These are phyloP conservation scores for Nezara viridula DNA, from an alignment of 2,888 invertebrate species.

Conservation along the genomic window DNA sequence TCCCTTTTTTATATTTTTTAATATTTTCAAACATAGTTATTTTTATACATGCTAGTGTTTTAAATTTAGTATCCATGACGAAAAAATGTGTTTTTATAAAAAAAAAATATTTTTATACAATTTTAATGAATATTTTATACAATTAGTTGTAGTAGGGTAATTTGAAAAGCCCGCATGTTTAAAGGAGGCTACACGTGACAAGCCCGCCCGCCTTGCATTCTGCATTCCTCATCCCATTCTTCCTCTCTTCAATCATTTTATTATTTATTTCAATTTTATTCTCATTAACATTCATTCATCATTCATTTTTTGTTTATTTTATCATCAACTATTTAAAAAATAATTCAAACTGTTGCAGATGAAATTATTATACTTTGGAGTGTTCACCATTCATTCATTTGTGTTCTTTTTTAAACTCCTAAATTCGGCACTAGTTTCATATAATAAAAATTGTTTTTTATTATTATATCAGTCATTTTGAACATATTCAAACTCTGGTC, in stretches of 20 bases:
- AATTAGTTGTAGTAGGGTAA: conserved; percentile 31
- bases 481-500: conserved; percentile 37
- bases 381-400: background rate
- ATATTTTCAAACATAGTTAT: background rate
- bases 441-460: background rate
- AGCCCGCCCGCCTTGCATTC: conserved; percentile 39
- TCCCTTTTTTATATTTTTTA: background rate
- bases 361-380: background rate
- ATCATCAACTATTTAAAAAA: background rate
- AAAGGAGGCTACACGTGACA: conserved; percentile 47
- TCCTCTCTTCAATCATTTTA: background rate
- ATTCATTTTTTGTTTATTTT: background rate
- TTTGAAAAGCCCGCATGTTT: conserved; percentile 49
- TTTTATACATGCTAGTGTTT: background rate
- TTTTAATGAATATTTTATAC: conserved; percentile 22
- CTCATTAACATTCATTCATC: background rate
- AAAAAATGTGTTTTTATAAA: background rate
- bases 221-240: conserved; percentile 21
- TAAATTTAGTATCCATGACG: background rate
- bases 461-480: background rate
- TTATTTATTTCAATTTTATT: background rate
- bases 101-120: background rate
- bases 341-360: conserved; percentile 32
- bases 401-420: background rate
- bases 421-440: background rate